Conservation (phyloP, 2,888 invertebrate genomes). For the Drosophila longiperda region DNA sequence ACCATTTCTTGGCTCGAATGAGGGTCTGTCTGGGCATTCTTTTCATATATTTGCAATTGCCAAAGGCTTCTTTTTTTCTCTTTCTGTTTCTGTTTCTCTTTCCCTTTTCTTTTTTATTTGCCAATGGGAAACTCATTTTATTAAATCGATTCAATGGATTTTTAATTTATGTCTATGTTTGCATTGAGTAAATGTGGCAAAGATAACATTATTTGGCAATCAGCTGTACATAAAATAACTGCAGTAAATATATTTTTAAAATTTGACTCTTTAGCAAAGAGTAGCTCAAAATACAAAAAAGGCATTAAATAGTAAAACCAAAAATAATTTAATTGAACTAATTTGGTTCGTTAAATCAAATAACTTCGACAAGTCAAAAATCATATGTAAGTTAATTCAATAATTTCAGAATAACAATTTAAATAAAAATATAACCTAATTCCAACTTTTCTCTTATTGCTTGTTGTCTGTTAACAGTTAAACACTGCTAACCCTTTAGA, state of each 20-base stretch:
- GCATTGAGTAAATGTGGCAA: background rate
- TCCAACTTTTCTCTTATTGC: background rate
- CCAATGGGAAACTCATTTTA: constrained; percentile 23
- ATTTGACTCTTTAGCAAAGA: background rate
- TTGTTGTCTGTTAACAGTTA: background rate
- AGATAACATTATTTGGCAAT: background rate
- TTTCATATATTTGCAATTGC: constrained; percentile 26
- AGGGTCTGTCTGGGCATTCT: constrained; percentile 34
- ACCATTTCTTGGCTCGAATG: constrained; percentile 42
- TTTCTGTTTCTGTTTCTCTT: constrained; percentile 1
- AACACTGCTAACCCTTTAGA: background rate
- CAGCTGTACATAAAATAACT: background rate
- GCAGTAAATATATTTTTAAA: fast-evolving
- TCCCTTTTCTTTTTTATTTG: constrained; percentile 10
- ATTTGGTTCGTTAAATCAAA: background rate
- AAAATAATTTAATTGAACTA: fast-evolving
- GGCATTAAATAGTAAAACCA: too few species aligned
- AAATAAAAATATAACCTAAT: background rate
- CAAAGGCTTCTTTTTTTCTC: constrained; percentile 32
- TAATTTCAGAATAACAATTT: background rate
- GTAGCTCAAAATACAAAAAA: background rate
- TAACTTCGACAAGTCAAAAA: background rate
- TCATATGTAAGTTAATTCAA: background rate
- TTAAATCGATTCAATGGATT: constrained; percentile 21
- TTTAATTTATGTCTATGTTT: background rate